Conservation (phyloP, 2,113 vertebrate species). For the Numida meleagris region DNA sequence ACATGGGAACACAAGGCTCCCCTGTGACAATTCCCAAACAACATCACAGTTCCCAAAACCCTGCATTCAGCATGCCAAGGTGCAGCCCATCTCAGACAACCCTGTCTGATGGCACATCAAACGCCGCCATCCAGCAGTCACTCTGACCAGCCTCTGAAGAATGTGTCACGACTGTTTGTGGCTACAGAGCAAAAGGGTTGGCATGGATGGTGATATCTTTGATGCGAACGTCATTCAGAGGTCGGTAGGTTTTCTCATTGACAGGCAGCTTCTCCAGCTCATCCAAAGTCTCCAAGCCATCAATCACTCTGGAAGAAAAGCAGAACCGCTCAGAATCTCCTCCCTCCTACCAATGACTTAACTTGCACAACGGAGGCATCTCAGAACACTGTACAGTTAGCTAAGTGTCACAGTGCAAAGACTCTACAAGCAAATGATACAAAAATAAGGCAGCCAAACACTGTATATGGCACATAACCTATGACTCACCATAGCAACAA, state of each 20-base stretch:
- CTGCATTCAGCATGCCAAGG: not conserved
- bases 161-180: not conserved
- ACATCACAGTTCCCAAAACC: not conserved
- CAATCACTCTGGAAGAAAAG: slow-evolving; percentile 87
- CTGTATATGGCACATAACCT: not conserved
- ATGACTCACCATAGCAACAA: not conserved
- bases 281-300: slow-evolving; percentile 94
- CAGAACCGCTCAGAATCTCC: not conserved
- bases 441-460: not conserved
- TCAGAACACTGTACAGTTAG: not conserved
- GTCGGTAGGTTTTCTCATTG: slow-evolving; percentile 95
- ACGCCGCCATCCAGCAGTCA: not conserved
- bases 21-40: not conserved
- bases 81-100: not conserved
- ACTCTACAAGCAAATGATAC: not conserved
- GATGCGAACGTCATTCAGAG: slow-evolving; percentile 90
- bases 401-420: not conserved
- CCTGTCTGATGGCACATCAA: not conserved
- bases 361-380: not conserved
- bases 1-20: not conserved
- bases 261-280: slow-evolving; percentile 96
- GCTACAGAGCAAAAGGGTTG: slow-evolving; percentile 92
- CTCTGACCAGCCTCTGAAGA: not conserved
- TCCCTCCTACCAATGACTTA: not conserved
- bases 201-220: slow-evolving; percentile 95